These are phyloP conservation scores for Rhynchotus rufescens DNA, from an alignment of 2,797 vertebrate species.

Conservation along the genomic window DNA sequence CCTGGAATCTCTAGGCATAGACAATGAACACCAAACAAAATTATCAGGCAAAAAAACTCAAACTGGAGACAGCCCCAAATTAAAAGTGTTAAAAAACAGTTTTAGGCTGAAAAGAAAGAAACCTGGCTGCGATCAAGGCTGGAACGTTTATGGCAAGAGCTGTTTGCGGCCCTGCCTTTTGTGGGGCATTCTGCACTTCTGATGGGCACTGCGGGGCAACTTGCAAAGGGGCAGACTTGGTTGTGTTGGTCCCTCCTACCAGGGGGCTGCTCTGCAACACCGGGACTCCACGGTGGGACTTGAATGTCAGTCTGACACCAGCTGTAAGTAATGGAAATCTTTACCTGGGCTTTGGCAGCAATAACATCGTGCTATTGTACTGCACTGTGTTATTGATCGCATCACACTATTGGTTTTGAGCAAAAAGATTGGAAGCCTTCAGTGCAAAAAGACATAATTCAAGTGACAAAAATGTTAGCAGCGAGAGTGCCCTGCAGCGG, in stretches of 20 bases:
- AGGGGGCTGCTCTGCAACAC: not conserved
- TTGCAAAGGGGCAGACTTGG: not conserved
- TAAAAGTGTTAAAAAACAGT: not conserved
- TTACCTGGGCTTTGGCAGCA: not conserved
- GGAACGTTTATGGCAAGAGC: not conserved
- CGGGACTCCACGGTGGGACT: not conserved
- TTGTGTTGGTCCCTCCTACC: not conserved
- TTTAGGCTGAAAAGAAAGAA: constrained; percentile 1
- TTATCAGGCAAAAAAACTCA: not conserved
- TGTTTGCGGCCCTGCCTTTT: not conserved
- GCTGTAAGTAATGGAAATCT: not conserved
- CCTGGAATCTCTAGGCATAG: not conserved
- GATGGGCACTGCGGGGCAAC: not conserved
- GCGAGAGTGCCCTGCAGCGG: not conserved
- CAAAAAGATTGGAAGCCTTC: not conserved
- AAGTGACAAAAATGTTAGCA: not conserved
- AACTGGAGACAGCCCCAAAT: not conserved
- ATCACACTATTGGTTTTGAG: not conserved
- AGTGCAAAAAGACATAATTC: not conserved
- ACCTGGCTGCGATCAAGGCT: not conserved
- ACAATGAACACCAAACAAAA: not conserved
- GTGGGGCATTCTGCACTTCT: not conserved
- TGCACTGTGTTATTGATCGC: not conserved
- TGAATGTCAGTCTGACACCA: not conserved
- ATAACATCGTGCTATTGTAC: not conserved